These are phyloP conservation scores for Lepidonotus clava DNA, from an alignment of 2,888 invertebrate species.

Conservation along the genomic window DNA sequence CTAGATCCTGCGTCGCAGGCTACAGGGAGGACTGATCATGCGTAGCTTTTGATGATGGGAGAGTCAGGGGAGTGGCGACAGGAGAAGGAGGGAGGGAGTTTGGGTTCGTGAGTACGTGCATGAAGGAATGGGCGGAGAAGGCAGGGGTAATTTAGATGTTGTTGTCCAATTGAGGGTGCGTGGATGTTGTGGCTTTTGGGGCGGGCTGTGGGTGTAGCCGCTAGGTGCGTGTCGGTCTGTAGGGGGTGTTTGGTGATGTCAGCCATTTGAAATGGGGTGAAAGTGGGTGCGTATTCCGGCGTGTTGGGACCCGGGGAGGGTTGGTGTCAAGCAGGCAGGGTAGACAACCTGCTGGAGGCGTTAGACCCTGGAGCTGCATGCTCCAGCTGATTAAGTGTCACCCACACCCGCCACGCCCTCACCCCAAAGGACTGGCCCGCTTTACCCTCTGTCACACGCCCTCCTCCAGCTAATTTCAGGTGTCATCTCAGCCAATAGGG, in stretches of 20 bases:
- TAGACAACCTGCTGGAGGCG: too few species aligned
- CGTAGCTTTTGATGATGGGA: neutral
- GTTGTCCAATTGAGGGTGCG: neutral
- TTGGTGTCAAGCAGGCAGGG: too few species aligned
- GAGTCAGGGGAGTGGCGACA: neutral
- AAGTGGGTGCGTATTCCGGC: too few species aligned
- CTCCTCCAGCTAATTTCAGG: constrained; percentile 39
- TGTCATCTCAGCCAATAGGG: constrained; percentile 3
- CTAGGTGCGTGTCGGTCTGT: too few species aligned
- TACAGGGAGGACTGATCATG: neutral
- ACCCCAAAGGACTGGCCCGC: neutral
- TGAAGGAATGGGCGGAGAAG: neutral
- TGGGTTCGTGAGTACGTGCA: neutral
- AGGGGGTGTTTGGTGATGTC: too few species aligned
- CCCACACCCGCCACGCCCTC: neutral
- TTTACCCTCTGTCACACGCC: constrained; percentile 30
- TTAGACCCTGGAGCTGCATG: neutral
- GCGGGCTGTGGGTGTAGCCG: neutral
- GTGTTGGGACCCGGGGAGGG: too few species aligned
- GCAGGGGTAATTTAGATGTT: neutral
- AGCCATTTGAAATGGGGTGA: too few species aligned
- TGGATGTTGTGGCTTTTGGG: neutral
- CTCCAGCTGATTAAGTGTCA: constrained; percentile 37
- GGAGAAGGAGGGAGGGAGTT: neutral
- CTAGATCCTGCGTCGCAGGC: neutral